Evolutionary conservation across 2,888 invertebrate species (phyloP), one percentile per base, ranked within the genome.

Genomic region (Sturmia bella): DNA sequence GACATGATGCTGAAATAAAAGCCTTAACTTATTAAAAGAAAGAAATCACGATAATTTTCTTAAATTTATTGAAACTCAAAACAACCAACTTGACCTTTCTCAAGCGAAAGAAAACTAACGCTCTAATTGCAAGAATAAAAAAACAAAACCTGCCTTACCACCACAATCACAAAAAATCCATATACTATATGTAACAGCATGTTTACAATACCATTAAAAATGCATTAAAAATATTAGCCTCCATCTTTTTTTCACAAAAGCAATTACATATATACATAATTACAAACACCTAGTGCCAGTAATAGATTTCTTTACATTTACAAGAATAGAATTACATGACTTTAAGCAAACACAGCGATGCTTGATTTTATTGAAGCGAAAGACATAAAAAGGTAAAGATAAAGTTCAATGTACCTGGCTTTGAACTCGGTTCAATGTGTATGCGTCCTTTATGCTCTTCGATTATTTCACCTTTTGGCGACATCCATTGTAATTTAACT

Each of bases 391-490:
- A 66, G 7, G 32, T 3, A 32, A 17, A 19, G 48, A 69, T 52
- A 11, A 73, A 77, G 83, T 77, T 80, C 74, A 74, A 48, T 66
- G 63, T 80, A 83, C 83, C 87, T 86, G 85, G 88, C 87, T 88
- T 84, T 73, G 86, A 83, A 74, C 84, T 86, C 66, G 89, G 88
- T 84, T 91, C 91, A 79, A 91, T 88, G 86, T 91, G 91, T 57
- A 91, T 90, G 72, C 91, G 89, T 84, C 92, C 92, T 86, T 90
- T 91, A 82, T 88, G 88, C 54, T 90, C 90, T 82, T 87, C 88
- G 70, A 91, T 88, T 81, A 88, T 86, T 83, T 89, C 89, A 64
- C 90, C 90, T 82, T 88, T 89, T 41, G 91, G 91, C 81, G 89
- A 90, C 84, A 89, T 87, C 92, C 92, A 91, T 66, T 88, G 88